phyloP scores from a whole-genome alignment of 2,113 vertebrate species.

The Pteropus alecto region DNA sequence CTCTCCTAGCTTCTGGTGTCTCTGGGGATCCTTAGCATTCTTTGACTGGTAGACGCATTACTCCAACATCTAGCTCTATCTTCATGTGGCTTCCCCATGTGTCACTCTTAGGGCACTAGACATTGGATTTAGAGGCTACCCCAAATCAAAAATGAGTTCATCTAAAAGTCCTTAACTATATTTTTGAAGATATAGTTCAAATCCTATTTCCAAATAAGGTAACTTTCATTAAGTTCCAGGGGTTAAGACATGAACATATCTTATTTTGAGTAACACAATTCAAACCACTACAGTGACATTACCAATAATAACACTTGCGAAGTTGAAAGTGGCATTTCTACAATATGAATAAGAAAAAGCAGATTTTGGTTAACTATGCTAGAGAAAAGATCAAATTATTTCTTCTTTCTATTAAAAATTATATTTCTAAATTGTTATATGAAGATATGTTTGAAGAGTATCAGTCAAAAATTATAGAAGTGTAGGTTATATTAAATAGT shows the following conservation, averaged over 20 bases:
- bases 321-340: not conserved
- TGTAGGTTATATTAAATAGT: not conserved
- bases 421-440: not conserved
- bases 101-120: not conserved
- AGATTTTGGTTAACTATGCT: not conserved
- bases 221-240: not conserved
- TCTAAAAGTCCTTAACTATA: not conserved
- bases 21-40: not conserved
- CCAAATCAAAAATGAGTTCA: not conserved
- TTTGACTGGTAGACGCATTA: not conserved
- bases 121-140: not conserved
- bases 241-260: not conserved
- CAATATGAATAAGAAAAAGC: not conserved
- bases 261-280: not conserved
- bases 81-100: not conserved
- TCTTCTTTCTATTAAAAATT: not conserved
- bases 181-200: not conserved
- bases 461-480: not conserved
- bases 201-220: not conserved
- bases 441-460: not conserved
- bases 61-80: not conserved
- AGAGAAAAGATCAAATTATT: not conserved
- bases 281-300: not conserved
- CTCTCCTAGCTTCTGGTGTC: too few relatives aligned
- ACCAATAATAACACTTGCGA: not conserved